Conservation (phyloP, 2,888 invertebrate species). For the Nomada ferruginata region DNA sequence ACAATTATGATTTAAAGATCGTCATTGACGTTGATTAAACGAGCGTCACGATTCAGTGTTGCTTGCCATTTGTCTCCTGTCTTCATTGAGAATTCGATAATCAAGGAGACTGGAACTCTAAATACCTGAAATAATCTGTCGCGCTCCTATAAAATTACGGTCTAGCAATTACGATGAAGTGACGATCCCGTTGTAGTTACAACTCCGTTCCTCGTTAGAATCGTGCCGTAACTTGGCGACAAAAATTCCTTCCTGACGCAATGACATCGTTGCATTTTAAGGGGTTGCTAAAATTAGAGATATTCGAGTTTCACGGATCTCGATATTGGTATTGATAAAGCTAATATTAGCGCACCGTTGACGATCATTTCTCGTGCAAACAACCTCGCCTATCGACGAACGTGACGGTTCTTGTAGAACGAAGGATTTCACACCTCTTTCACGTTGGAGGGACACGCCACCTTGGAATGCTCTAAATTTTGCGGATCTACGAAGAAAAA, state of each 20-base stretch:
- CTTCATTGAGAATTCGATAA: conserved; percentile 20
- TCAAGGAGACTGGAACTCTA: conserved; percentile 6
- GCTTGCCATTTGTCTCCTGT: not conserved
- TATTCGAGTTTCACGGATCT: not conserved
- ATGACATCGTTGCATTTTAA: not conserved
- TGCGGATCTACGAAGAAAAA: not conserved
- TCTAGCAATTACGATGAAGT: conserved; percentile 27
- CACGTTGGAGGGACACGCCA: not conserved
- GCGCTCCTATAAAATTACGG: conserved; percentile 22
- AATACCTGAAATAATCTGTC: conserved; percentile 20
- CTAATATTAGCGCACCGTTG: conserved; percentile 66
- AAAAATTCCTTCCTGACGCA: conserved; percentile 1
- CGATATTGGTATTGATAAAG: conserved; percentile 39
- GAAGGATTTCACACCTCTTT: conserved; percentile 54
- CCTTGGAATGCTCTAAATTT: conserved; percentile 30
- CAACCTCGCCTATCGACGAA: conserved; percentile 57
- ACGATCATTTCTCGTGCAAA: conserved; percentile 68
- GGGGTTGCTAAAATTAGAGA: not conserved
- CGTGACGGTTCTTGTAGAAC: conserved; percentile 62
- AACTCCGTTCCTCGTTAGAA: conserved; percentile 20
- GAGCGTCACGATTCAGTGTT: not conserved
- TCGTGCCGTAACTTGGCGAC: not conserved
- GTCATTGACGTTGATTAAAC: conserved; percentile 12
- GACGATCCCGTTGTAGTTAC: conserved; percentile 23
- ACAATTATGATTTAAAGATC: no score